phyloP scores from a whole-genome alignment of 2,797 vertebrate species.

The Phrynocephalus forsythii region DNA sequence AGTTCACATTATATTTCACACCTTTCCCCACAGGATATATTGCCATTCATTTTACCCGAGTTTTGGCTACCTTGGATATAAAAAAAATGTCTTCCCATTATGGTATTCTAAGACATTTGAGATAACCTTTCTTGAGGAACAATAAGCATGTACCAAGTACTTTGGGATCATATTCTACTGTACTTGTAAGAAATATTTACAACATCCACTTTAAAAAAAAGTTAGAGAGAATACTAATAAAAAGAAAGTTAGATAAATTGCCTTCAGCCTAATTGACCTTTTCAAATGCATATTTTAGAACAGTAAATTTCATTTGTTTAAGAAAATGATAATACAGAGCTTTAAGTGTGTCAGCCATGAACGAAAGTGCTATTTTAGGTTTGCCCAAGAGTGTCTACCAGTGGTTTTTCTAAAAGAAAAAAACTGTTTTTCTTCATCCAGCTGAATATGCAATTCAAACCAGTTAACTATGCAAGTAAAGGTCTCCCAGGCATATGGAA shows the following conservation, averaged over 20 bases:
- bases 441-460: not conserved
- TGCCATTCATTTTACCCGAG: conserved; percentile 45
- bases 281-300: not conserved
- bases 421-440: too few species aligned
- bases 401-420: not conserved
- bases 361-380: not conserved
- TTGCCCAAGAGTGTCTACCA: not conserved
- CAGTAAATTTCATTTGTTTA: not conserved
- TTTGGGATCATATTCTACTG: not conserved
- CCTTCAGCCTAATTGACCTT: not conserved
- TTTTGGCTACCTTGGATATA: conserved; percentile 24
- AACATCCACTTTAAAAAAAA: not conserved
- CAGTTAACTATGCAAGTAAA: not conserved
- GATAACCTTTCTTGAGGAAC: not conserved
- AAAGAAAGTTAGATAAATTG: not conserved
- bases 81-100: conserved; percentile 29
- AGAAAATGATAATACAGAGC: not conserved
- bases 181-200: not conserved
- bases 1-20: conserved; percentile 48
- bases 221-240: not conserved
- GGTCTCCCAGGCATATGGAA: not conserved
- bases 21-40: conserved; percentile 49
- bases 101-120: not conserved
- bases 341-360: not conserved
- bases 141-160: not conserved